Percentiles rank a stretch among this genome's conserved stretches.
These are phyloP conservation scores for Bucorvus abyssinicus DNA, from an alignment of 2,797 vertebrate species.

Conservation along the genomic window DNA sequence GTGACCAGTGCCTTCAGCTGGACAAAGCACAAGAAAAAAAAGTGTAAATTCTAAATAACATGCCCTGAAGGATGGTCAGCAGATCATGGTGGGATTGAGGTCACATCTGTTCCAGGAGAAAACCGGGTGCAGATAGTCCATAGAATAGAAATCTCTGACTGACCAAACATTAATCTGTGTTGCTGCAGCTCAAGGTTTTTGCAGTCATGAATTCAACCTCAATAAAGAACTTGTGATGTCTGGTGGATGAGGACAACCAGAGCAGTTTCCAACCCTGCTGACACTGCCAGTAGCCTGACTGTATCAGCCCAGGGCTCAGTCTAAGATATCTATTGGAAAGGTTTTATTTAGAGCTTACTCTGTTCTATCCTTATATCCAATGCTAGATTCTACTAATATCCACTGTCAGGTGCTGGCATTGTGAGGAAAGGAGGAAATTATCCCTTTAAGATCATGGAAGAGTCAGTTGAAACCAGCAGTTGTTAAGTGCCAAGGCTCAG, in stretches of 20 bases:
- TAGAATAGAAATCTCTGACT: not conserved
- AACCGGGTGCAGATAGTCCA: not conserved
- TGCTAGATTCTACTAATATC: not conserved
- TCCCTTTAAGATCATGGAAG: not conserved
- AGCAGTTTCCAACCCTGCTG: not conserved
- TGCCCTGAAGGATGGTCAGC: not conserved
- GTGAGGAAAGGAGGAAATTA: not conserved
- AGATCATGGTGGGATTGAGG: not conserved
- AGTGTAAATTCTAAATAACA: not conserved
- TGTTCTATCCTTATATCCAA: not conserved
- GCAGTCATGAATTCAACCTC: not conserved
- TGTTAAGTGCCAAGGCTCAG: not conserved
- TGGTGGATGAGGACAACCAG: fast-evolving
- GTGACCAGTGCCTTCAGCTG: not conserved
- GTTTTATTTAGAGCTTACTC: not conserved
- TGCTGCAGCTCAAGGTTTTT: not conserved
- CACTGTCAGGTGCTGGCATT: not conserved
- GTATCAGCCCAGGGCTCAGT: not conserved
- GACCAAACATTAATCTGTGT: not conserved
- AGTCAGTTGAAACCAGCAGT: not conserved
- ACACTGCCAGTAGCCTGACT: not conserved
- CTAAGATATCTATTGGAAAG: not conserved
- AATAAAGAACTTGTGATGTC: not conserved
- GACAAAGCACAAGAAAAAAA: not conserved
- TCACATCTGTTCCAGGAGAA: not conserved